Evolutionary conservation across 2,797 vertebrate species (phyloP).

Genomic region (Hoplostethus mediterraneus): DNA sequence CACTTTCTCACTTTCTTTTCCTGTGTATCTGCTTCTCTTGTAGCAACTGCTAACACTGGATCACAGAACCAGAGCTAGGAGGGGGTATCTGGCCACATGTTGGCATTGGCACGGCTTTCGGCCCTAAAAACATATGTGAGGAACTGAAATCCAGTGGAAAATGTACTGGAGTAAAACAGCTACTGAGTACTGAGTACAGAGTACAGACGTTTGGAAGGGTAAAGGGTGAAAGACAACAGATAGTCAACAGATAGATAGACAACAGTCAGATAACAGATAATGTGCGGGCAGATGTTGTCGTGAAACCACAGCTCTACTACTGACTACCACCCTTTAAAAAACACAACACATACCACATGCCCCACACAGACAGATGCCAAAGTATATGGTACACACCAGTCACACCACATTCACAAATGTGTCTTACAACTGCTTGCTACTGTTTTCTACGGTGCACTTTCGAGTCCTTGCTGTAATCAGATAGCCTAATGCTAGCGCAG

Average conservation of each 20-base stretch:
- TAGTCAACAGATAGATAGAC: too few relatives aligned
- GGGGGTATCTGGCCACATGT: conserved; percentile 36
- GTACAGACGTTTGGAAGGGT: conserved; percentile 16
- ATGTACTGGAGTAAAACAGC: conserved; percentile 34
- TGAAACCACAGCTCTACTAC: conserved; percentile 31
- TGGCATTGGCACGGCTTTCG: conserved; percentile 33
- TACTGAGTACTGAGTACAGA: conserved; percentile 4
- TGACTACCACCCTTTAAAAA: conserved; percentile 26
- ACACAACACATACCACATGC: conserved; percentile 14
- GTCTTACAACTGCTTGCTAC: conserved; percentile 2
- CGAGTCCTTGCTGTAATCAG: conserved; percentile 10
- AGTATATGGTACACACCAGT: conserved; percentile 8
- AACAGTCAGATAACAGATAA: too few relatives aligned
- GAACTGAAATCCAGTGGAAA: conserved; percentile 48
- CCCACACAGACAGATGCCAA: conserved; percentile 23
- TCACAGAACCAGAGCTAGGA: conserved; percentile 7
- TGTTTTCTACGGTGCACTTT: conserved; percentile 7
- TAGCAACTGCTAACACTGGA: not conserved
- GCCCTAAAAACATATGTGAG: conserved; percentile 35
- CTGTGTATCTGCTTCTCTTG: not conserved
- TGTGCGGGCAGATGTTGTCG: too few relatives aligned
- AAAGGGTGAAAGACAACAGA: conserved; percentile 42
- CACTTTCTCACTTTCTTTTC: not conserved
- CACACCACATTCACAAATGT: conserved; percentile 17
- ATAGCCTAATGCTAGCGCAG: not conserved